Conservation (phyloP, 1,140 invertebrate genomes). For the Drosophila aff. region DNA sequence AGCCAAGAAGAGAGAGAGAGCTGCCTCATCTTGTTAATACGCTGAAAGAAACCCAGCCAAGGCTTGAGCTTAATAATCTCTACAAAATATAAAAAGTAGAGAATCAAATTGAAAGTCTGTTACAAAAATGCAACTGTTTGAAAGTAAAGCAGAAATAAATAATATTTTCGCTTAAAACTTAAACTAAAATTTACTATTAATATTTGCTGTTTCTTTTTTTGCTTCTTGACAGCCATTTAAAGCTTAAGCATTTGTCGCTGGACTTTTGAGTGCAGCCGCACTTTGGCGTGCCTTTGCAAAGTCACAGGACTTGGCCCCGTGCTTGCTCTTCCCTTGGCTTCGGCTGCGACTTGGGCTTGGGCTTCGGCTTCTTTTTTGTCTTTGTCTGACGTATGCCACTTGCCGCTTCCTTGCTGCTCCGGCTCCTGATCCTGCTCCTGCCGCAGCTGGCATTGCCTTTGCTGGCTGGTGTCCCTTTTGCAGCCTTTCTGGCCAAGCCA, state of each 20-base stretch:
- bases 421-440: conserved; percentile 9
- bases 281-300: conserved; percentile 34
- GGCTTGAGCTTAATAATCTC: too few relatives aligned
- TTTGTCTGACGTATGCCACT: conserved; percentile 22
- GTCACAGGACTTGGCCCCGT: conserved; percentile 1
- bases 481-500: conserved; percentile 25
- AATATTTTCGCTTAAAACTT: background rate
- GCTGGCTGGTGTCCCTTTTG: conserved; percentile 30
- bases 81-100: too few relatives aligned
- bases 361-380: conserved; percentile 10
- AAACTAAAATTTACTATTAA: background rate
- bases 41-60: background rate
- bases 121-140: background rate
- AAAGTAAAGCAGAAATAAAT: background rate
- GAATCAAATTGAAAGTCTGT: too few relatives aligned
- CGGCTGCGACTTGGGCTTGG: background rate
- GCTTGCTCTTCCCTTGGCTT: background rate
- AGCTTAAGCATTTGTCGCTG: background rate
- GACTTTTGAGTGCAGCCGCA: conserved; percentile 39
- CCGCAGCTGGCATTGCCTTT: conserved; percentile 2
- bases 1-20: background rate
- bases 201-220: background rate
- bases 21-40: background rate
- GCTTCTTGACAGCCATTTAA: background rate
- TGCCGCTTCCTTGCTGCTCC: conserved; percentile 1